These are phyloP conservation scores for Callithrix jacchus DNA, from an alignment of 2,113 vertebrate genomes.

Conservation along the genomic window DNA sequence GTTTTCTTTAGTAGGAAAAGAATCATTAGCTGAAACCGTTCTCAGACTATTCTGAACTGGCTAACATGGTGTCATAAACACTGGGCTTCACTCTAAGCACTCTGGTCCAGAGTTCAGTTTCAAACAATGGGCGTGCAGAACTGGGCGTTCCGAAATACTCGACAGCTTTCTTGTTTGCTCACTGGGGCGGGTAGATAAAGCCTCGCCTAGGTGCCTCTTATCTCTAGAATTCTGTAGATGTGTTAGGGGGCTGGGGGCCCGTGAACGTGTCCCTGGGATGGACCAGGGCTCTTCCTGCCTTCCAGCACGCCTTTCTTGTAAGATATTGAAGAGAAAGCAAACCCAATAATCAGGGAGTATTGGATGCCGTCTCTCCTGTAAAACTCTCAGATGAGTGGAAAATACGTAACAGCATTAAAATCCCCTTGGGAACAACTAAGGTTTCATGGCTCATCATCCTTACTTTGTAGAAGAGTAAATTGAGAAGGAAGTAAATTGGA, in stretches of 20 bases:
- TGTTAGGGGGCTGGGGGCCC: fast-evolving
- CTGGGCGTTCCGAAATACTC: fast-evolving
- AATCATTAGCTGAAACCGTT: background rate
- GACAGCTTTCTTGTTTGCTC: background rate
- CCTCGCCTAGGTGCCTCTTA: background rate
- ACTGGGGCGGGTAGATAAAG: background rate
- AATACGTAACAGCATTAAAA: background rate
- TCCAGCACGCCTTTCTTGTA: background rate
- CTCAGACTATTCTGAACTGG: background rate
- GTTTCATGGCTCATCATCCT: too few relatives aligned
- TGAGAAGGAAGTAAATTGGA: background rate
- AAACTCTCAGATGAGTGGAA: background rate
- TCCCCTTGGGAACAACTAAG: background rate
- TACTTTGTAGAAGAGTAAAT: background rate
- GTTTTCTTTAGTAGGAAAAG: background rate
- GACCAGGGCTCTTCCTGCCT: background rate
- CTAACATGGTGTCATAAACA: background rate
- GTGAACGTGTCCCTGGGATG: background rate
- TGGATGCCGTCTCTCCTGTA: background rate
- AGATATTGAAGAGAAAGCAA: too few relatives aligned
- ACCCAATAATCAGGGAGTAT: too few relatives aligned
- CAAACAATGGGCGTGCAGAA: background rate
- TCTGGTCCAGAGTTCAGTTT: background rate
- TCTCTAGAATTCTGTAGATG: background rate
- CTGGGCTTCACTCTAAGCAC: too few relatives aligned